Base-by-base conservation (phyloP, 1,140 invertebrate genomes). In the Ceratosolen fusciceps region DNA sequence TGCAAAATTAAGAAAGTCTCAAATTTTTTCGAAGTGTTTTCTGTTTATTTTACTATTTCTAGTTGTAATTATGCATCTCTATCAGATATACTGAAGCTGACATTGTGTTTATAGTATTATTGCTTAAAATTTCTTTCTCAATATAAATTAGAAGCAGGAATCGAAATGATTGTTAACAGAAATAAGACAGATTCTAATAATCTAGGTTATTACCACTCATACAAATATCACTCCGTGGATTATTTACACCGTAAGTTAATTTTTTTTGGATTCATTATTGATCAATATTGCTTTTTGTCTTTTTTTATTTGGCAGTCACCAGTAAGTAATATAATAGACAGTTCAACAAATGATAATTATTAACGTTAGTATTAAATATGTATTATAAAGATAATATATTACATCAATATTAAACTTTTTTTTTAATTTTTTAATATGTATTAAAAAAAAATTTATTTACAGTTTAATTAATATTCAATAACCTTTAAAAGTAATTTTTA, bases 171-270 rank as follows among this genome's bases (percentile, higher is more conserved):
- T 80, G 74, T 14, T 68, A 43, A 80, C 10, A 72, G 77, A 80
- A 75, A 79, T 9, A 78, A 58, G 65, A 29, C 29, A 34, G 77
- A 68, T 7, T 77, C 80, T 7, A 81, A 80, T 10, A 76, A 83
- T 67, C 79, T 85, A 79, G 82, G 82, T 7, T 85, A 85, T 58
- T 84, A 85, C 58, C 84, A 84, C 56, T 81, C 83, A 12, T 83
- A 85, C 74, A 83, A 83, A 58, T 85, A 85, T 62, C 84, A 85
- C 5, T 83, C 84, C 0, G 74, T 85, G 56, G 83, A 85, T 24
- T 75, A 82, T 37, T 65, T 85, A 19, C 81, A 85, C 29, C 81
- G 84, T 84, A 82, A 80, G 84, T 84, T 79, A 5, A 43, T 43
- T 43, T 43, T 43, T 43, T 43, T 67, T 56, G 16, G 39, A 52